Evolutionary conservation across 2,113 vertebrate genomes (phyloP), one percentile per base, ranked within the genome.

Genomic region (Tenebrosternarchus preto): DNA sequence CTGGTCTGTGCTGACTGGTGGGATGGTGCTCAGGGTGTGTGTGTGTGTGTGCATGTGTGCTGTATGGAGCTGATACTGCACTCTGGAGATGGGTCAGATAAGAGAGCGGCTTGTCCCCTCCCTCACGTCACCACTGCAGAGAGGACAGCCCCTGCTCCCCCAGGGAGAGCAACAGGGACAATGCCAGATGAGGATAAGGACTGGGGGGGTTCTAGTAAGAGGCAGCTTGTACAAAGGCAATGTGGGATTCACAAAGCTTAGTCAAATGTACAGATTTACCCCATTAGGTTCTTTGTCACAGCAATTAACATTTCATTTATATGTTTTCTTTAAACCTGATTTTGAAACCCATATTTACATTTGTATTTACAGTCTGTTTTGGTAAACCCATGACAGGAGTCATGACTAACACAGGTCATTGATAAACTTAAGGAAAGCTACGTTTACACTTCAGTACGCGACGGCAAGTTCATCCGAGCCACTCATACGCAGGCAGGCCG

Each of bases 11-110:
- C 80, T 79, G 81, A 82, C 61, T 64, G 81, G 59, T 57, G 73
- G 68, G 77, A 72, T 53, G 69, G 60, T 46, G 56, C 24, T 4
- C 57, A 76, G 77, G 31, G 71, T 79, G 61, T 78, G 76, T 74
- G 61, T 36, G 69, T 64, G 27, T 69, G 64, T 27, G 61, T 43
- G 75, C 67, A 76, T 74, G 74, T 77, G 68, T 78, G 75, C 71
- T 73, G 81, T 71, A 76, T 67, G 61, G 78, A 77, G 70, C 80
- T 78, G 77, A 81, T 76, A 86, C 80, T 77, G 83, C 81, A 85
- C 85, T 64, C 82, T 50, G 22, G 84, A 86, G 87, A 84, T 78
- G 80, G 60, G 25, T 57, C 29, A 82, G 85, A 88, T 90, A 85
- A 89, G 81, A 86, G 73, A 66, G 79, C 64, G 82, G 85, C 81